These are phyloP conservation scores for Thereva unica DNA, from an alignment of 2,888 invertebrate genomes.

Conservation along the genomic window DNA sequence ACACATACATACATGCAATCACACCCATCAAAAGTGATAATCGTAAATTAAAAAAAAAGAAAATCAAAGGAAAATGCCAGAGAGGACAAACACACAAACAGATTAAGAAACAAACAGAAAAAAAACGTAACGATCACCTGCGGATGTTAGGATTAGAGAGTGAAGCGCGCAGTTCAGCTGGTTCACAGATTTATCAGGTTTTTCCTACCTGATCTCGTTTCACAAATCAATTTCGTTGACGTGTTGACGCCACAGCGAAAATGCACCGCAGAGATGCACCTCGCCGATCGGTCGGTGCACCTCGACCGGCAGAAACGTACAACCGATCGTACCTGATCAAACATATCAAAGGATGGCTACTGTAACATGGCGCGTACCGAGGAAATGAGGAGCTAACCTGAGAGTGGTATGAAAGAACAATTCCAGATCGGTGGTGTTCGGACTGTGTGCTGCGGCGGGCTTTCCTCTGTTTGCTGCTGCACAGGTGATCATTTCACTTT, in stretches of 20 bases:
- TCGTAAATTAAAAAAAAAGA: constrained; percentile 22
- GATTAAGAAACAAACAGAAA: background rate
- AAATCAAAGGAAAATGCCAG: background rate
- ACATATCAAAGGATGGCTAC: too few species aligned
- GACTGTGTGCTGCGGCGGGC: background rate
- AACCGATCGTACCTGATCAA: background rate
- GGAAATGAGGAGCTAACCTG: too few species aligned
- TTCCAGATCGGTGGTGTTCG: background rate
- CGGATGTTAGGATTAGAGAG: constrained; percentile 13
- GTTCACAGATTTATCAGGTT: constrained; percentile 25
- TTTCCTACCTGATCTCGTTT: constrained; percentile 28
- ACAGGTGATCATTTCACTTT: constrained; percentile 35
- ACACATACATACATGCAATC: constrained; percentile 11
- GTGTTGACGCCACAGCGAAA: constrained; percentile 27
- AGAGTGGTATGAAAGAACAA: background rate
- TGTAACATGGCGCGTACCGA: too few species aligned
- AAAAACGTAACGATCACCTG: constrained; percentile 15
- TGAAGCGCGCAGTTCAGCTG: constrained; percentile 5
- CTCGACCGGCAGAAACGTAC: constrained; percentile 16
- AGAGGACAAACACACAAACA: background rate
- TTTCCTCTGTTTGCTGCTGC: constrained; percentile 12
- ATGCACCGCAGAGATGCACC: constrained; percentile 13
- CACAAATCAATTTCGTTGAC: constrained; percentile 35
- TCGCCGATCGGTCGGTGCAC: background rate
- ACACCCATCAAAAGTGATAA: background rate